Evolutionary conservation across 2,113 vertebrate genomes (phyloP).

Genomic region (Pan troglodytes): DNA sequence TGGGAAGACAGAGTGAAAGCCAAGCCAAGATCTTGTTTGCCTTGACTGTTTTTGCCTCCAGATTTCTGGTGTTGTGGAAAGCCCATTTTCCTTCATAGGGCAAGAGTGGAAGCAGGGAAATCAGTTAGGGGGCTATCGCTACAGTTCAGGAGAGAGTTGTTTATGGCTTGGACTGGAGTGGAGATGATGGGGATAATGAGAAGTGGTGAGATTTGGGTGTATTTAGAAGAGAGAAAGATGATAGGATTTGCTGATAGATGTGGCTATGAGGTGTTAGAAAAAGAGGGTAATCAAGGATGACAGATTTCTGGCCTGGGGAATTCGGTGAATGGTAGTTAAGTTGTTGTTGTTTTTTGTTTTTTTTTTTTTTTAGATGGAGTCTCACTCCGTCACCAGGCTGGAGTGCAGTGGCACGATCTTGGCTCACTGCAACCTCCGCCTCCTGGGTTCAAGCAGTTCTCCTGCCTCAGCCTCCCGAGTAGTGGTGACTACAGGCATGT

Average conservation of each 20-base stretch:
- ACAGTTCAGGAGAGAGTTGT: not conserved
- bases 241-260: not conserved
- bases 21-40: not conserved
- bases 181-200: not conserved
- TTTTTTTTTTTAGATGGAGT: too few relatives aligned
- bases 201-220: not conserved
- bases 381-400: too few relatives aligned
- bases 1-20: not conserved
- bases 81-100: not conserved
- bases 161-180: not conserved
- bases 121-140: not conserved
- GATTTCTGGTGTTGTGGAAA: not conserved
- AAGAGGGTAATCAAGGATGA: not conserved
- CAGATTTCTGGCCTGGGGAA: not conserved
- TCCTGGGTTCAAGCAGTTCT: too few relatives aligned
- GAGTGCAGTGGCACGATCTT: too few relatives aligned
- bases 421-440: too few relatives aligned
- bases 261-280: not conserved
- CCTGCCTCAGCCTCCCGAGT: too few relatives aligned
- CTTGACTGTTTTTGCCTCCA: not conserved
- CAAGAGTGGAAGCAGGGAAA: not conserved
- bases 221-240: not conserved
- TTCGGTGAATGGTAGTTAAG: not conserved
- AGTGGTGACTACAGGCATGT: too few relatives aligned
- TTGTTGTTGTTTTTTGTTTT: not conserved